phyloP scores from a whole-genome alignment of 2,113 vertebrate genomes.

The Nibea coibor region DNA sequence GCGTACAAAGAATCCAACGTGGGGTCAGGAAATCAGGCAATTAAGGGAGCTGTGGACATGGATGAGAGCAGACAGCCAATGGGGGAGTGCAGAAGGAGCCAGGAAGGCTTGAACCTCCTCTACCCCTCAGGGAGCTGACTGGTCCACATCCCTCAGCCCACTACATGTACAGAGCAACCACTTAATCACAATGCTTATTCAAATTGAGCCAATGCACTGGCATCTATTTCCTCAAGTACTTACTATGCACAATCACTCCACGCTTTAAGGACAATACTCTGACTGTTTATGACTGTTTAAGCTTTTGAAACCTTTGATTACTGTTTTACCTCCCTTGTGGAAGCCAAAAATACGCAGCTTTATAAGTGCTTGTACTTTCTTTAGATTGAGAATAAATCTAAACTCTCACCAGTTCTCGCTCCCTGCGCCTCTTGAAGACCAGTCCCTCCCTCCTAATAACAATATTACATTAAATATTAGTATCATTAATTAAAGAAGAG shows the following conservation, averaged over 20 bases:
- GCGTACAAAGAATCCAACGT: conserved; percentile 57
- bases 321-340: background rate
- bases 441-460: too few relatives aligned
- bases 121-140: conserved; percentile 64
- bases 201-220: conserved; percentile 54
- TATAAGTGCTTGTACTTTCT: background rate
- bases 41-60: conserved; percentile 59
- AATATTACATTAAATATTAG: conserved; percentile 11
- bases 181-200: conserved; percentile 66
- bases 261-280: conserved; percentile 1
- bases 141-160: conserved; percentile 64
- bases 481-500: background rate
- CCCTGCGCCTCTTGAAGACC: too few relatives aligned
- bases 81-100: conserved; percentile 68
- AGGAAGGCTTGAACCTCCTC: conserved; percentile 62
- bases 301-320: conserved; percentile 18
- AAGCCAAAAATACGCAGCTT: background rate
- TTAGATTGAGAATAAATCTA: conserved; percentile 4
- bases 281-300: conserved; percentile 8
- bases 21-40: conserved; percentile 70
- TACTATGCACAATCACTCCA: conserved; percentile 17
- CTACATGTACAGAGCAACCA: conserved; percentile 48
- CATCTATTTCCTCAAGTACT: conserved; percentile 27
- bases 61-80: conserved; percentile 73
- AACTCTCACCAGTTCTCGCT: too few relatives aligned